Conservation (phyloP, 2,797 vertebrate species). For the Sphenodon punctatus region DNA sequence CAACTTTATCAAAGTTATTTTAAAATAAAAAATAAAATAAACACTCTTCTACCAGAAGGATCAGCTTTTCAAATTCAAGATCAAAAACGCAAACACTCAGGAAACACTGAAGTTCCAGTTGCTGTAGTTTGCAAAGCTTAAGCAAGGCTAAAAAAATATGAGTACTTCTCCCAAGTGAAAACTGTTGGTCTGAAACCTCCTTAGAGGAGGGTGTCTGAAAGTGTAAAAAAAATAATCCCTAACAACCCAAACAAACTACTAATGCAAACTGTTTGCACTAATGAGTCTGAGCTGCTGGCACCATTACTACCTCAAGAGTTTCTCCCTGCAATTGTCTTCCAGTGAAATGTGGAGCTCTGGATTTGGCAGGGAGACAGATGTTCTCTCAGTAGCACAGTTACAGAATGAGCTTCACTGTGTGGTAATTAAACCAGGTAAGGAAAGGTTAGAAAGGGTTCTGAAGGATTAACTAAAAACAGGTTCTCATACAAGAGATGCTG, state of each 20-base stretch:
- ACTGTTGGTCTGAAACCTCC: constrained; percentile 64
- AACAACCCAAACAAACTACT: too few relatives aligned
- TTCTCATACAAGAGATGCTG: neutral
- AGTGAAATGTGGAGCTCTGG: constrained; percentile 18
- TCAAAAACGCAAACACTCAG: constrained; percentile 32
- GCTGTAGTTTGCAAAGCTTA: neutral
- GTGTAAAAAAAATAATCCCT: constrained; percentile 47
- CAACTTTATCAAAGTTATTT: too few relatives aligned
- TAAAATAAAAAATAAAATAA: too few relatives aligned
- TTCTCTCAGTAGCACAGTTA: constrained; percentile 13
- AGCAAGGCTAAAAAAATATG: neutral
- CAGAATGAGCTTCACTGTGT: constrained; percentile 25
- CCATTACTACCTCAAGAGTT: constrained; percentile 7
- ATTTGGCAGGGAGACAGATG: neutral
- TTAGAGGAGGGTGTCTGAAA: constrained; percentile 66
- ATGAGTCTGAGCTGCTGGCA: constrained; percentile 57
- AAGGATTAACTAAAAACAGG: constrained; percentile 23
- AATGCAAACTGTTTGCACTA: constrained; percentile 47
- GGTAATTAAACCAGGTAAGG: constrained; percentile 35
- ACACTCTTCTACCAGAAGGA: constrained; percentile 32
- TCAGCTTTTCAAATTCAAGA: constrained; percentile 39
- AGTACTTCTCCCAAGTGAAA: constrained; percentile 48
- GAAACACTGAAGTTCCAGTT: constrained; percentile 2
- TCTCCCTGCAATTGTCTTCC: constrained; percentile 45
- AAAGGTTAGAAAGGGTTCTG: constrained; percentile 24